Base-by-base conservation (phyloP, 2,888 invertebrate species). In the Capitulum mitella region DNA sequence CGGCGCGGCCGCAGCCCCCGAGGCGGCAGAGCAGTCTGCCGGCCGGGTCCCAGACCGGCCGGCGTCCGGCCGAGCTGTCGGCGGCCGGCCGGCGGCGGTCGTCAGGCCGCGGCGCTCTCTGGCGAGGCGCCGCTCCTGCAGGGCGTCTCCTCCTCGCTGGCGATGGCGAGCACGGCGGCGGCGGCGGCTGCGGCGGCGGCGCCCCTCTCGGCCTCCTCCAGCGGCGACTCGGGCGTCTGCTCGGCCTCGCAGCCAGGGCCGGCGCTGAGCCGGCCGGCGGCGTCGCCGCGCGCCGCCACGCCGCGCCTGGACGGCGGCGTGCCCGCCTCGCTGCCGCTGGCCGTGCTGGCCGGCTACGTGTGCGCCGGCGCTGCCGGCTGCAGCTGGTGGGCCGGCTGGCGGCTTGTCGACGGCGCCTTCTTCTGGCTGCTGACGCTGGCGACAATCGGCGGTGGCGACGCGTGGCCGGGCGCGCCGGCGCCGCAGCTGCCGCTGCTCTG, bases 371-470 rank as follows among this genome's bases (percentile, higher is more conserved):
- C 93, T 0, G 89, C 90, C 46, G 89, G 91, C 80, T 93, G 93
- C 86, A 91, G 92, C 32, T 88, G 91, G n/a, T 91, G 92, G 89
- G 92, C 92, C 84, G 91, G 91, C 83, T 93, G 93, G 92, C 90
- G 90, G 80, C 91, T 92, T 84, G 88, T 93, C 74, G 93, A 94
- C 84, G 92, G 92, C 16, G 91, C 92, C 8, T 94, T 93, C 86
- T 93, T 93, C 86, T 93, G 93, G 85, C 93, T 93, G 86, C 91
- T 93, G 82, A 93, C 93, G 3, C 87, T 94, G 82, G 91, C 92
- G 0, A 94, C 94, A 5, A 93, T 94, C 80, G 93, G 93, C 58
- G 92, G 93, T 82, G 93, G 92, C 8, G 93, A 93, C 84, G 89
- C 91, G 82, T 89, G 92, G 79, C 92, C 92, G 0, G 89, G 89